phyloP scores from a whole-genome alignment of 2,888 invertebrate genomes.

The Geophilus truncorum region DNA sequence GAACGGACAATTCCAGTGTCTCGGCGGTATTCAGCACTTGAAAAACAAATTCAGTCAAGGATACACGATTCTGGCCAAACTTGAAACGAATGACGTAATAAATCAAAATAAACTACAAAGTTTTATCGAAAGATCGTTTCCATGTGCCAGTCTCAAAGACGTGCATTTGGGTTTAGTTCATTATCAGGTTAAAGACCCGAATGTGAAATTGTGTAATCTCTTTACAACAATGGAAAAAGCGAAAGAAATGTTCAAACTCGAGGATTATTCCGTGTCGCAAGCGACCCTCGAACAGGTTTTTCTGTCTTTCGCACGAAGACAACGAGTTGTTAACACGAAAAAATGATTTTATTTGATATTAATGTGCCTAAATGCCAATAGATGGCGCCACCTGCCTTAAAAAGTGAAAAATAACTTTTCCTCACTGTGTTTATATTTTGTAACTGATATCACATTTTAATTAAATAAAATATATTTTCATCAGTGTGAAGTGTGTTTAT shows the following conservation, averaged over 20 bases:
- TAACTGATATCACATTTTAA: too few relatives aligned
- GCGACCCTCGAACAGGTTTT: conserved; percentile 45
- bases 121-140: conserved; percentile 55
- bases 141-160: conserved; percentile 60
- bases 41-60: conserved; percentile 67
- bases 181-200: conserved; percentile 38
- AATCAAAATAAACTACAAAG: conserved; percentile 45
- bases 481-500: too few relatives aligned
- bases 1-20: conserved; percentile 32
- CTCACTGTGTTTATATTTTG: too few relatives aligned
- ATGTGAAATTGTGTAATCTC: conserved; percentile 36
- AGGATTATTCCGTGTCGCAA: conserved; percentile 38
- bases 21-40: conserved; percentile 61
- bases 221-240: conserved; percentile 36
- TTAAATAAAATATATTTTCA: too few relatives aligned
- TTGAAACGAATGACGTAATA: conserved; percentile 47
- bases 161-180: conserved; percentile 56
- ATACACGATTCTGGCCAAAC: conserved; percentile 58
- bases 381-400: too few relatives aligned
- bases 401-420: too few relatives aligned
- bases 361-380: too few relatives aligned
- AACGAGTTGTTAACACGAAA: neutral
- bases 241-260: conserved; percentile 36
- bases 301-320: conserved; percentile 48
- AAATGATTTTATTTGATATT: too few relatives aligned